Evolutionary conservation across 2,113 vertebrate genomes (phyloP).

Genomic region (Myocastor coypus): DNA sequence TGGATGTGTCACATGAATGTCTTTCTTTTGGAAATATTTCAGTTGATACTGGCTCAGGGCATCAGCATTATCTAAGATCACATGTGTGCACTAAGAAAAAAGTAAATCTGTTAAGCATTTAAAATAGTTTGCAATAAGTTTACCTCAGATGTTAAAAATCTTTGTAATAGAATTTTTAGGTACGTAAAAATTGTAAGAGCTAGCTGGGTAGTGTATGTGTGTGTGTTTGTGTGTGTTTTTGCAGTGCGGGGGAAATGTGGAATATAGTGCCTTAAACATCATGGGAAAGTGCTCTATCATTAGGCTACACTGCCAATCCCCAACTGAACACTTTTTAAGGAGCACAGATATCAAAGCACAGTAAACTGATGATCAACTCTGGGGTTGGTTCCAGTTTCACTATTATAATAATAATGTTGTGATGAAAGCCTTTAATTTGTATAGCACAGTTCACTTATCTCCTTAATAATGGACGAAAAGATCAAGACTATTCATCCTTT

Average conservation of each 20-base stretch:
- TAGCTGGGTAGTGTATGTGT: not conserved
- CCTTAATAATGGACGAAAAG: not conserved
- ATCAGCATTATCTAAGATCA: constrained; percentile 85
- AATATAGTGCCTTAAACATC: not conserved
- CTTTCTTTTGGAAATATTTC: constrained; percentile 85
- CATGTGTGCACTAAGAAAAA: constrained; percentile 89
- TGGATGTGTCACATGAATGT: constrained; percentile 84
- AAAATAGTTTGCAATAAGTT: not conserved
- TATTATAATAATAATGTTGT: not conserved
- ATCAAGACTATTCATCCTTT: not conserved
- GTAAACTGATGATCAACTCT: not conserved
- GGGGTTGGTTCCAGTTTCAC: not conserved
- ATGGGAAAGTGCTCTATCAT: not conserved
- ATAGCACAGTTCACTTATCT: not conserved
- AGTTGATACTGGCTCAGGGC: constrained; percentile 85
- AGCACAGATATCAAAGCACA: not conserved
- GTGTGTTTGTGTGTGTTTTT: not conserved
- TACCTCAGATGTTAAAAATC: constrained; percentile 41
- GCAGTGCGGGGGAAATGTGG: not conserved
- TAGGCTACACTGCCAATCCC: not conserved
- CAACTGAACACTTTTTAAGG: not conserved
- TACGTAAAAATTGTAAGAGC: not conserved
- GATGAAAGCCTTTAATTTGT: not conserved
- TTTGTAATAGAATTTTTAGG: constrained; percentile 23
- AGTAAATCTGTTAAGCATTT: not conserved